A percentile compares a stretch with the other conserved stretches of the same genome.
phyloP scores from a whole-genome alignment of 2,888 invertebrate genomes.

The Dryococelus australis region DNA sequence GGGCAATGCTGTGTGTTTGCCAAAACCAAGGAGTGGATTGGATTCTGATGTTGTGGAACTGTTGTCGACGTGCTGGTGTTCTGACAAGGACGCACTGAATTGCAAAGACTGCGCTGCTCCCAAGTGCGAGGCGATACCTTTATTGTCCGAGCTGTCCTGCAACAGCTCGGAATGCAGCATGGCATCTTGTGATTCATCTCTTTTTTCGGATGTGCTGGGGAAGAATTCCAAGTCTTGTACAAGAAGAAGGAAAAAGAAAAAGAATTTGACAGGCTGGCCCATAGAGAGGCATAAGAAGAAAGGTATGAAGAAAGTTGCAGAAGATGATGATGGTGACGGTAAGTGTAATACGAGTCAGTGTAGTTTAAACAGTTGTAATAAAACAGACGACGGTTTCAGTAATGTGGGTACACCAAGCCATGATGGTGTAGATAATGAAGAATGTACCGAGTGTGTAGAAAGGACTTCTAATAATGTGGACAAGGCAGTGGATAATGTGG shows the following conservation, averaged over 20 bases:
- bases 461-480: background rate
- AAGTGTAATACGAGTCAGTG: background rate
- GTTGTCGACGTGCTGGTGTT: slow-evolving; percentile 40
- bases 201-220: background rate
- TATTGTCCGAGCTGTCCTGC: slow-evolving; percentile 45
- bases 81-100: slow-evolving; percentile 38
- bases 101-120: background rate
- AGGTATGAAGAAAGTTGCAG: slow-evolving; percentile 47
- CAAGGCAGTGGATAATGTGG: background rate
- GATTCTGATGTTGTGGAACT: slow-evolving; percentile 40
- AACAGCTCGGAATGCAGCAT: slow-evolving; percentile 51
- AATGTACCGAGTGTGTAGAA: background rate
- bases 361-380: background rate
- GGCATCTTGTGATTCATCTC: slow-evolving; percentile 43
- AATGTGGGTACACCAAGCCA: background rate
- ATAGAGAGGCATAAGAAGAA: slow-evolving; percentile 54
- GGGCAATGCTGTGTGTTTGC: slow-evolving; percentile 24
- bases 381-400: background rate
- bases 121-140: slow-evolving; percentile 22
- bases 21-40: slow-evolving; percentile 41
- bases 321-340: background rate
- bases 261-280: slow-evolving; percentile 86
- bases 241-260: slow-evolving; percentile 66
- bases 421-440: background rate
- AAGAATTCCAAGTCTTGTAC: slow-evolving; percentile 33